Base-by-base conservation (phyloP, 2,888 invertebrate species). In the Zonitis immaculata region DNA sequence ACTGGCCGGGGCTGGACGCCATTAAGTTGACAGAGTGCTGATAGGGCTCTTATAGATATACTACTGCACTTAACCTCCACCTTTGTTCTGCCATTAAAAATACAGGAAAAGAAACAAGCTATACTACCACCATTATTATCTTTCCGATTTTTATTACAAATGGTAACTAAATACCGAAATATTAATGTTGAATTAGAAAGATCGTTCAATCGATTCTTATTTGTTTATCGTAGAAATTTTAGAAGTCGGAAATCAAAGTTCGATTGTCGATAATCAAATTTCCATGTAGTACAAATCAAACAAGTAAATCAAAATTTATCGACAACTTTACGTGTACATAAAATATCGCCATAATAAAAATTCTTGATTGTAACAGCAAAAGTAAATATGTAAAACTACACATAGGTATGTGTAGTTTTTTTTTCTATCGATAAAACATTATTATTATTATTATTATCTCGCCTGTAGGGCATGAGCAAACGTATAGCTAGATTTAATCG, bases 21-120 rank as follows among this genome's bases (percentile, higher is more conserved):
- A 67, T 67, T 67, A 65, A 60, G 62, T 59, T 66, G 66, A 67
- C 66, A 62, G 58, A 65, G 61, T 65, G 65, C 66, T 63, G 64
- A 63, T 61, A 63, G 57, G 47, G 55, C 60, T 60, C 60, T 62
- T 59, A 58, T 57, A 57, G 58, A 54, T 35, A 35, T 54, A 47
- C 44, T 54, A 22, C 51, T 32, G 54, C 55, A 55, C 55, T 55
- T 55, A 51, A 42, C 42, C 47, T 39, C 51, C 51, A 51, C 55
- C 48, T 47, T 56, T 52, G 35, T 18, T 11, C 18, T 6, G 12
- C 32, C n/a, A 32, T 32, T 35, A 16, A 35, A 35, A 35, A 35
- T 9, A 35, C 35, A 35, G 18, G 14, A 32, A 14, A 6, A 27
- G n/a, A 28, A 28, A 6, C 32, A 32, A n/a, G n/a, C n/a, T 32